These are phyloP conservation scores for Thera obeliscata DNA, from an alignment of 2,888 invertebrate species.

Conservation along the genomic window DNA sequence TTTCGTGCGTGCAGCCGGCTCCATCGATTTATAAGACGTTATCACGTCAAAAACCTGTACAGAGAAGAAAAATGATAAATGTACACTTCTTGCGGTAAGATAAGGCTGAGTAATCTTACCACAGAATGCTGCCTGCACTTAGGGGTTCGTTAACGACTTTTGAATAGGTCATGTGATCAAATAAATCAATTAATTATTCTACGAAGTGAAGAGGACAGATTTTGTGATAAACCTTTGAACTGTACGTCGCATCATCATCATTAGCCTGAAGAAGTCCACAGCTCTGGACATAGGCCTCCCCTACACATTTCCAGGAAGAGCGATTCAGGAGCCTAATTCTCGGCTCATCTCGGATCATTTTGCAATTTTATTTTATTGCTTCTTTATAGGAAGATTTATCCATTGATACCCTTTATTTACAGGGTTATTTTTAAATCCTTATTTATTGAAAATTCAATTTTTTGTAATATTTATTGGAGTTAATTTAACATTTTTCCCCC, in stretches of 20 bases:
- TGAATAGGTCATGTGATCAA: constrained; percentile 9
- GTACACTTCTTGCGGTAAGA: constrained; percentile 5
- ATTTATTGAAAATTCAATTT: constrained; percentile 88
- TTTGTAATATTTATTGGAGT: constrained; percentile 89
- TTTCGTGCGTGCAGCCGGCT: no score
- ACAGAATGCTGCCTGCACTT: background rate
- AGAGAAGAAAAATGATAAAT: background rate
- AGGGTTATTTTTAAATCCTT: constrained; percentile 84
- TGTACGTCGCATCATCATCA: no score
- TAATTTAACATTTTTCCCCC: constrained; percentile 92
- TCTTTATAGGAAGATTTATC: constrained; percentile 86
- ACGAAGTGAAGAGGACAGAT: no score
- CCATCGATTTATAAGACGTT: no score
- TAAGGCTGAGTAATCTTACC: constrained; percentile 4
- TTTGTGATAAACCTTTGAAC: no score
- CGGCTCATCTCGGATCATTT: no score
- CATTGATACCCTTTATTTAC: constrained; percentile 89
- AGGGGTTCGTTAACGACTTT: constrained; percentile 2
- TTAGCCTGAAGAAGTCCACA: no score
- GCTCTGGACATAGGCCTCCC: no score
- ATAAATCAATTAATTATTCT: constrained; percentile 1
- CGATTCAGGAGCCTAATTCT: no score
- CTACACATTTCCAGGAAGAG: no score
- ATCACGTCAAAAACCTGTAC: no score
- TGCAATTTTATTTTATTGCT: no score